Evolutionary conservation across 2,888 invertebrate genomes (phyloP).

Genomic region (Deilephila porcellus): DNA sequence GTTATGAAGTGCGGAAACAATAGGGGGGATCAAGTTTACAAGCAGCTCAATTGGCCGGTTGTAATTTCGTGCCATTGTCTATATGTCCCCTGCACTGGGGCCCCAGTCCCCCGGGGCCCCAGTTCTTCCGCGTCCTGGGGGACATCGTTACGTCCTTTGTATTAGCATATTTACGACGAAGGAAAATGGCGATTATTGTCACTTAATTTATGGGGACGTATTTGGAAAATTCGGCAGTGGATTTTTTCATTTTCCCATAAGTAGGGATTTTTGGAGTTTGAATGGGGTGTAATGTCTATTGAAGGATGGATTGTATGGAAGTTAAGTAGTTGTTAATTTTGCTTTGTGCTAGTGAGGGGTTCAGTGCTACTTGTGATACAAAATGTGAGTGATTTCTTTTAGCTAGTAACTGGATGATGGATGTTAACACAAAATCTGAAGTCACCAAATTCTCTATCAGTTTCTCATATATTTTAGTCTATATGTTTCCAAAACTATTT

Average conservation of each 20-base stretch:
- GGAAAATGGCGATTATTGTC: slow-evolving; percentile 65
- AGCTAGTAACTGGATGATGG: no score
- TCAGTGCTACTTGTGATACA: no score
- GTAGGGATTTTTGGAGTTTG: slow-evolving; percentile 11
- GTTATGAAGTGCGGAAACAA: slow-evolving; percentile 78
- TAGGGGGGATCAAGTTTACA: slow-evolving; percentile 80
- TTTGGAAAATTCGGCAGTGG: slow-evolving; percentile 38
- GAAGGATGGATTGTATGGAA: background rate
- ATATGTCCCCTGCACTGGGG: slow-evolving; percentile 60
- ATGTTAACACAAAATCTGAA: no score
- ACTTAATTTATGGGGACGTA: slow-evolving; percentile 51
- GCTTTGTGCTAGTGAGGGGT: background rate
- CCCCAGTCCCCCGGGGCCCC: slow-evolving; percentile 47
- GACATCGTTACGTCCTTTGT: slow-evolving; percentile 72
- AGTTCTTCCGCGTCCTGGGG: slow-evolving; percentile 54
- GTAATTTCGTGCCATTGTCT: slow-evolving; percentile 82
- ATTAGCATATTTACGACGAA: slow-evolving; percentile 65
- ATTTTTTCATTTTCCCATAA: slow-evolving; percentile 25
- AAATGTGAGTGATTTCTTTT: no score
- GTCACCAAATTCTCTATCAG: background rate
- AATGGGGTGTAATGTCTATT: slow-evolving; percentile 2
- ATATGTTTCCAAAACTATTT: background rate
- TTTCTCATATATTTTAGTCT: background rate
- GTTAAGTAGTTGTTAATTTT: background rate
- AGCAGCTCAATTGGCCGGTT: slow-evolving; percentile 82